A percentile compares a stretch with the other conserved stretches of the same genome.
These are phyloP conservation scores for Pseudopipra pipra DNA, from an alignment of 2,113 vertebrate species.

Conservation along the genomic window DNA sequence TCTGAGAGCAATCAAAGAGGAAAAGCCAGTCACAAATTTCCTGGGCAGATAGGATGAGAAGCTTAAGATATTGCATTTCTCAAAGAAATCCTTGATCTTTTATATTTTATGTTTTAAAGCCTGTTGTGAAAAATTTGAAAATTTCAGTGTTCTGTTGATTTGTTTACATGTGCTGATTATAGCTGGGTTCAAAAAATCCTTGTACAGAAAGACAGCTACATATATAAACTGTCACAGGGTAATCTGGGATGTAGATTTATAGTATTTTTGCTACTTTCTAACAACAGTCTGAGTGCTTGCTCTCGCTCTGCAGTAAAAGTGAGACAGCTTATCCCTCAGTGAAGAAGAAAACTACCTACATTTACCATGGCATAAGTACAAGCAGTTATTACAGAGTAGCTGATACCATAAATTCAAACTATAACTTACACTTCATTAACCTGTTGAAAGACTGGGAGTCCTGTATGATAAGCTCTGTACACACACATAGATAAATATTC, in stretches of 20 bases:
- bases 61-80: background rate
- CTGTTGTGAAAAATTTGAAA: background rate
- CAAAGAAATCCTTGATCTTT: background rate
- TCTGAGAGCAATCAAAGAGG: background rate
- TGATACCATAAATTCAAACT: slow-evolving; percentile 11
- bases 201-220: background rate
- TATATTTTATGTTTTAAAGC: background rate
- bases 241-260: background rate
- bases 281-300: background rate
- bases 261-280: background rate
- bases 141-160: background rate
- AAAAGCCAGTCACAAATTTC: background rate
- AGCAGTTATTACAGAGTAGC: background rate
- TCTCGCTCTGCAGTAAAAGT: background rate
- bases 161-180: background rate
- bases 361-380: background rate
- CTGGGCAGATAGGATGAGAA: background rate
- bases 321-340: background rate
- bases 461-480: background rate
- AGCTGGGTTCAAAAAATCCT: background rate
- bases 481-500: slow-evolving; percentile 8
- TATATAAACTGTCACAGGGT: background rate
- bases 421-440: slow-evolving; percentile 35
- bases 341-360: background rate
- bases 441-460: slow-evolving; percentile 6